Evolutionary conservation across 2,797 vertebrate species (phyloP), one percentile per base, ranked within the genome.

Genomic region (Channallabes apus): DNA sequence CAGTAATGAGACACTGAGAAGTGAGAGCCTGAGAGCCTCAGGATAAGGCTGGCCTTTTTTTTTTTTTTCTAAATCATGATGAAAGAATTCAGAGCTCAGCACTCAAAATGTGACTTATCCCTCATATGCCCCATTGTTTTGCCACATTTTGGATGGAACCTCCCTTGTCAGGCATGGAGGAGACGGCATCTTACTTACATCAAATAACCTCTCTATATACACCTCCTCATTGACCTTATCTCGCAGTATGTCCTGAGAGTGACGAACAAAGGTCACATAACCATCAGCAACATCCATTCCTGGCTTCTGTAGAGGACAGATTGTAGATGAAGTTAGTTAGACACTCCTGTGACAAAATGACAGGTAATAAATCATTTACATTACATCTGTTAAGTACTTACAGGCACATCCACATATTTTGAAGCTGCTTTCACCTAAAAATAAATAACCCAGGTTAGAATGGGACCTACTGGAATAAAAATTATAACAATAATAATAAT

Each of bases 131-230:
- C 97, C 91, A 94, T 96, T 96, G 97, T 99, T 99, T 98, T 98
- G 96, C 96, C 98, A 99, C 98, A 99, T 99, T 99, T 96, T 96
- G 96, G 94, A 94, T 96, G 92, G 94, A 96, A 96, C 97, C 97
- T 97, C 96, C 97, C 96, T 91, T 96, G 95, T 91, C 95, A 88
- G 80, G 86, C 80, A 83, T 90, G 95, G 96, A 97, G 97, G 97
- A 96, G 96, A 96, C 95, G 97, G 97, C 97, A 99, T 98, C 92
- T 96, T 98, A 99, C 98, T 99, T 99, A 99, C 98, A 97, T 99
- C 98, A 99, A 99, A 99, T 99, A 99, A 99, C 96, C 98, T 99
- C 98, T 99, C 98, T 99, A 99, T 99, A 97, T 99, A 99, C 97
- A 99, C 98, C 98, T 99, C 98, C 97, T 99, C 98, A 99, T 99